Evolutionary conservation across 2,888 invertebrate species (phyloP).

Genomic region (Galeopsomyia nigrocyanea): DNA sequence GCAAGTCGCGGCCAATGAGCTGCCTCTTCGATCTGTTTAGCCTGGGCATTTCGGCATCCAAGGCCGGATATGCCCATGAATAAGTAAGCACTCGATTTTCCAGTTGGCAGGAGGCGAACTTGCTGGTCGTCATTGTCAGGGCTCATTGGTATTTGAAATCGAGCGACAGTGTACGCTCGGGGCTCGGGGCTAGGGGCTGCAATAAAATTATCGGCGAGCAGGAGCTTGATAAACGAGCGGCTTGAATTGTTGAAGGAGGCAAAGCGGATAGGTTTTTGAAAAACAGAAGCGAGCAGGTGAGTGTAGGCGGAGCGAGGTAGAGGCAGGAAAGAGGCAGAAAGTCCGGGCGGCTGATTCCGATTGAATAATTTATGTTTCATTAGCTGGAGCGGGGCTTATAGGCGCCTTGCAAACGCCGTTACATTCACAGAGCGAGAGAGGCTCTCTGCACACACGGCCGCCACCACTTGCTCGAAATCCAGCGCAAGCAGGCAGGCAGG

Average conservation of each 20-base stretch:
- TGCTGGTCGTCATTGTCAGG: conserved; percentile 43
- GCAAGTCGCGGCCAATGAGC: conserved; percentile 45
- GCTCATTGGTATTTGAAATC: conserved; percentile 7
- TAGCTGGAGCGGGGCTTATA: conserved; percentile 66
- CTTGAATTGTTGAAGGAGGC: background rate
- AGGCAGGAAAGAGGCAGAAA: conserved; percentile 13
- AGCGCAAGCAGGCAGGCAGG: conserved; percentile 47
- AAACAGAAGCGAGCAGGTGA: conserved; percentile 50
- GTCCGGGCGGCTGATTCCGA: conserved; percentile 66
- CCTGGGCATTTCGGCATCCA: conserved; percentile 16
- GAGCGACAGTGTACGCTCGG: background rate
- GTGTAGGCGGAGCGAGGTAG: background rate
- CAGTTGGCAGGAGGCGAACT: conserved; percentile 56
- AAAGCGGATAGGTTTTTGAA: conserved; percentile 58
- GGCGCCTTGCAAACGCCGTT: conserved; percentile 67
- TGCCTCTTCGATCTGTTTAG: conserved; percentile 23
- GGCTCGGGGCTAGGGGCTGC: background rate
- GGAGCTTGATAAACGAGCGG: conserved; percentile 23
- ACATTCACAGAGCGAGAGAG: conserved; percentile 61
- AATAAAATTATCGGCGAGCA: conserved; percentile 31
- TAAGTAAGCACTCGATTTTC: conserved; percentile 63
- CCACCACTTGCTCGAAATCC: conserved; percentile 49
- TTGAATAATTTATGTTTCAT: conserved; percentile 70
- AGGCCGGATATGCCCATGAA: conserved; percentile 51
- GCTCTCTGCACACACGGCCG: conserved; percentile 59